A percentile compares a stretch with the other conserved stretches of the same genome.
Conservation (phyloP, 2,797 vertebrate genomes). For the Rousettus madagascariensis region DNA sequence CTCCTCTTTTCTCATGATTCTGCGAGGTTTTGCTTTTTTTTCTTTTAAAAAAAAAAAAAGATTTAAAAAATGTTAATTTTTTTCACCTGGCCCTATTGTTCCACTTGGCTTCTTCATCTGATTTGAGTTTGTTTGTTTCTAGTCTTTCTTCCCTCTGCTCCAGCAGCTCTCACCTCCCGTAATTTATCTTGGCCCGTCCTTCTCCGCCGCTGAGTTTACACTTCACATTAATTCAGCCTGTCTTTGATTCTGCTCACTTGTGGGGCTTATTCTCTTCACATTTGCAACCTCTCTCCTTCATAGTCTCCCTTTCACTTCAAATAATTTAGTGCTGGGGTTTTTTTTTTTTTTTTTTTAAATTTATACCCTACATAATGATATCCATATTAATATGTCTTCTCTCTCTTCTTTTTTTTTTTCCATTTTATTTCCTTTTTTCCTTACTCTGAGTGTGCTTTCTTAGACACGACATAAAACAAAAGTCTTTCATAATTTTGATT, state of each 20-base stretch:
- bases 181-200: slow-evolving; percentile 72
- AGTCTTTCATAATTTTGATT: slow-evolving; percentile 76
- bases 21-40: slow-evolving; percentile 49
- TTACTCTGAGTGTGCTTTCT: slow-evolving; percentile 55
- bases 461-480: slow-evolving; percentile 73
- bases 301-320: slow-evolving; percentile 63
- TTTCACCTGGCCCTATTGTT: slow-evolving; percentile 66
- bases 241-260: slow-evolving; percentile 70
- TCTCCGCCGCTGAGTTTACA: slow-evolving; percentile 55
- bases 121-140: slow-evolving; percentile 68
- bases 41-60: too few relatives aligned
- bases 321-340: slow-evolving; percentile 62
- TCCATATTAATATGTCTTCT: slow-evolving; percentile 66
- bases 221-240: slow-evolving; percentile 70
- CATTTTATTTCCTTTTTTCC: slow-evolving; percentile 55
- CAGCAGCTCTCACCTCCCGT: slow-evolving; percentile 51
- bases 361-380: slow-evolving; percentile 68
- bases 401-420: slow-evolving; percentile 49
- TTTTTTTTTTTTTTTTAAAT: slow-evolving; percentile 56
- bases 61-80: slow-evolving; percentile 68
- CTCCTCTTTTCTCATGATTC: slow-evolving; percentile 54
- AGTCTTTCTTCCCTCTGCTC: not conserved
- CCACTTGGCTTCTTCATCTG: slow-evolving; percentile 57
- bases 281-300: slow-evolving; percentile 59
- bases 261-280: slow-evolving; percentile 52